Conservation (phyloP, 2,797 vertebrate genomes). For the Pogoniulus pusillus region DNA sequence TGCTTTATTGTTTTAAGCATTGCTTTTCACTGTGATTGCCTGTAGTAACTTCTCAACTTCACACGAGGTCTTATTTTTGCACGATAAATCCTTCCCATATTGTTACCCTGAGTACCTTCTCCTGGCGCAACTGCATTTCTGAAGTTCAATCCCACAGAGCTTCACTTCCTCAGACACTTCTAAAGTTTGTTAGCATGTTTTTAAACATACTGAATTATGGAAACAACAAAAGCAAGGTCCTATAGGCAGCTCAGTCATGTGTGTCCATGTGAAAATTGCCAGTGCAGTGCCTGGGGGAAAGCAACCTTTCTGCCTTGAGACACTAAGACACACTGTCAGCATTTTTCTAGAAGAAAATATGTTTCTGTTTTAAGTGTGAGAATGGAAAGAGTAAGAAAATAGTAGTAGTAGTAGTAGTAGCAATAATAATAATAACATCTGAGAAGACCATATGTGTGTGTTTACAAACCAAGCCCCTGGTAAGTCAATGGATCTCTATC, state of each 20-base stretch:
- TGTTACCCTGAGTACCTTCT: neutral
- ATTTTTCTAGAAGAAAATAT: slow-evolving; percentile 50
- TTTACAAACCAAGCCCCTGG: neutral
- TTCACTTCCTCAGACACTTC: neutral
- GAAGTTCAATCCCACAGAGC: neutral
- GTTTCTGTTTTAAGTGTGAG: slow-evolving; percentile 52
- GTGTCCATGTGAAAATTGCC: slow-evolving; percentile 35
- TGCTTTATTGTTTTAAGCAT: neutral
- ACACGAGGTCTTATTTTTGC: neutral
- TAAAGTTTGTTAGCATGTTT: slow-evolving; percentile 3
- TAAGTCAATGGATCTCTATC: slow-evolving; percentile 18
- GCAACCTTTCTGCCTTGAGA: slow-evolving; percentile 55
- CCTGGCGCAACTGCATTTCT: neutral
- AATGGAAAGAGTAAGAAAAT: slow-evolving; percentile 20
- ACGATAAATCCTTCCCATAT: neutral
- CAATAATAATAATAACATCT: neutral
- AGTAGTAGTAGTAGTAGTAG: no score
- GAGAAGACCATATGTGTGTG: neutral
- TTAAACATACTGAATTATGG: slow-evolving; percentile 23
- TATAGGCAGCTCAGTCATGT: slow-evolving; percentile 31
- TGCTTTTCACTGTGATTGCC: neutral
- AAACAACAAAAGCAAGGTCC: slow-evolving; percentile 13
- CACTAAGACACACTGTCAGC: slow-evolving; percentile 25
- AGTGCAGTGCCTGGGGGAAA: slow-evolving; percentile 40
- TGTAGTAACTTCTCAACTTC: neutral